Evolutionary conservation across 2,888 invertebrate genomes (phyloP).

Genomic region (Diachrysia chrysitis): DNA sequence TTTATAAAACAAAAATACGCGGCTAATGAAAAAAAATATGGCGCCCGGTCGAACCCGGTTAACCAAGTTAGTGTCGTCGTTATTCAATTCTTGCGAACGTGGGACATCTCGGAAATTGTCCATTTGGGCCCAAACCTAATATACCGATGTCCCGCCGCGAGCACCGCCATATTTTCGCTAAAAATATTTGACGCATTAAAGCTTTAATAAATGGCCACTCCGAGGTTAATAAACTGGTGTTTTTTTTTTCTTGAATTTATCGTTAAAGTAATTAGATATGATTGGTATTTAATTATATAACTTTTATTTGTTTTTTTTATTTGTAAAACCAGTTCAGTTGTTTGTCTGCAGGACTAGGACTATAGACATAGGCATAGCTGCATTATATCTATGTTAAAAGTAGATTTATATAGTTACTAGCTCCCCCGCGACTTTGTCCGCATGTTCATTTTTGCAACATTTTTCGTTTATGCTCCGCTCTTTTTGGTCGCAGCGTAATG

Average conservation of each 20-base stretch:
- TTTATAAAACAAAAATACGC: constrained; percentile 2
- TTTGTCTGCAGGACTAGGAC: too few relatives aligned
- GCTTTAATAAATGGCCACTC: constrained; percentile 32
- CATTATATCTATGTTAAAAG: too few relatives aligned
- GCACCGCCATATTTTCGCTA: constrained; percentile 46
- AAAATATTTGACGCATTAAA: constrained; percentile 55
- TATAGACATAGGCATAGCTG: too few relatives aligned
- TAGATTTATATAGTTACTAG: too few relatives aligned
- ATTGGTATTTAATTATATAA: background rate
- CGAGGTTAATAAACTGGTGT: background rate
- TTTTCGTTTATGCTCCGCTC: too few relatives aligned
- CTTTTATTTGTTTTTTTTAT: too few relatives aligned
- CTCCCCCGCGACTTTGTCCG: too few relatives aligned
- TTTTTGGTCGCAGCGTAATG: too few relatives aligned
- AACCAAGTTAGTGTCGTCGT: constrained; percentile 51
- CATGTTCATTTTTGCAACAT: too few relatives aligned
- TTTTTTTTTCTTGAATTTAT: background rate
- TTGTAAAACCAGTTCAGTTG: too few relatives aligned
- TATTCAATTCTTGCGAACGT: constrained; percentile 53
- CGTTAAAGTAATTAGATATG: background rate
- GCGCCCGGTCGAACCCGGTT: constrained; percentile 22
- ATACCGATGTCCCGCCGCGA: constrained; percentile 46
- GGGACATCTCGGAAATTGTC: constrained; percentile 59
- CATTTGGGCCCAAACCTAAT: constrained; percentile 59
- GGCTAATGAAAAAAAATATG: constrained; percentile 44